Percentiles rank a stretch among this genome's conserved stretches.
phyloP scores from a whole-genome alignment of 1,140 invertebrate species.

The Popillia japonica region DNA sequence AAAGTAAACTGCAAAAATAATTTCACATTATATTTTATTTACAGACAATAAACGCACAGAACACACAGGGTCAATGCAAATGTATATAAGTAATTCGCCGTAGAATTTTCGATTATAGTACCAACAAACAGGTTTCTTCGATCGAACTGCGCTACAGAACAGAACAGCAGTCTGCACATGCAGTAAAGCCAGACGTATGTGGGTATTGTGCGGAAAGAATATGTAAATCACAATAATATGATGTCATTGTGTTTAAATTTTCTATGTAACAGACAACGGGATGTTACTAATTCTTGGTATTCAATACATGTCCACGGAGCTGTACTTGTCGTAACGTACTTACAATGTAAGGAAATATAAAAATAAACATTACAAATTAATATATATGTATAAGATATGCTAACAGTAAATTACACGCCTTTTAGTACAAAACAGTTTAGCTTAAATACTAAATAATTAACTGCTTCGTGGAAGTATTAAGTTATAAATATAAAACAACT shows the following conservation, averaged over 20 bases:
- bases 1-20: too few relatives aligned
- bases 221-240: constrained; percentile 22
- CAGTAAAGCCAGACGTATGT: constrained; percentile 7
- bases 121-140: neutral
- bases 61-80: neutral
- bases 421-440: too few relatives aligned
- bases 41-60: neutral
- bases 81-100: neutral
- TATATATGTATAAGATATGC: too few relatives aligned
- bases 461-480: too few relatives aligned
- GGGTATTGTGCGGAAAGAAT: constrained; percentile 1
- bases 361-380: too few relatives aligned
- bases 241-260: constrained; percentile 32
- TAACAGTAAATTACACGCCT: too few relatives aligned
- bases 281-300: constrained; percentile 27
- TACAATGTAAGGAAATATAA: neutral
- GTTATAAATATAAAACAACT: too few relatives aligned
- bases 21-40: too few relatives aligned
- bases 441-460: too few relatives aligned
- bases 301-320: neutral
- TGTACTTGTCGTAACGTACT: neutral
- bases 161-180: constrained; percentile 13
- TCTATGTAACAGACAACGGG: constrained; percentile 31
- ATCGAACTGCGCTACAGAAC: neutral
- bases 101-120: neutral